Conservation (phyloP, 2,113 vertebrate species). For the Rhodinocichla rosea region DNA sequence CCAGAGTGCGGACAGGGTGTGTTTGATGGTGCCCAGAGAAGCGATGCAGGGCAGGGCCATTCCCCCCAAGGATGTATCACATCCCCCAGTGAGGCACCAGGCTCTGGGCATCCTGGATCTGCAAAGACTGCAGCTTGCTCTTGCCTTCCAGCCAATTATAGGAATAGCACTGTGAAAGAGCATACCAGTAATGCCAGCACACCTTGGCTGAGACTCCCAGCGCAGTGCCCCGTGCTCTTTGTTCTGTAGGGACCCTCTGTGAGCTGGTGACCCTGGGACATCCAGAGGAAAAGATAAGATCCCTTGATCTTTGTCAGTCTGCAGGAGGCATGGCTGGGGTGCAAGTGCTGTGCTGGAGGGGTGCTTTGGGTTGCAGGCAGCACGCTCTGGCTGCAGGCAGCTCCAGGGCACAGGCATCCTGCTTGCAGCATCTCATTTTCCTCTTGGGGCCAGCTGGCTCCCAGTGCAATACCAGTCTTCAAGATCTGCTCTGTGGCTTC, state of each 20-base stretch:
- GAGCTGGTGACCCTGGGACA: not conserved
- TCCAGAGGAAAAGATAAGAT: not conserved
- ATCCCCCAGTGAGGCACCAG: accelerated
- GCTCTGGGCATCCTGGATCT: not conserved
- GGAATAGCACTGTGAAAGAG: not conserved
- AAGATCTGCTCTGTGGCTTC: not conserved
- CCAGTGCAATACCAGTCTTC: not conserved
- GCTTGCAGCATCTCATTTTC: not conserved
- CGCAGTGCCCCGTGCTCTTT: not conserved
- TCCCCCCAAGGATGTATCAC: not conserved
- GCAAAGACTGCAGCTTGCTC: not conserved
- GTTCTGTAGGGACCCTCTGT: not conserved
- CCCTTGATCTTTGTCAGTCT: not conserved
- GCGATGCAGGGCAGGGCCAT: not conserved
- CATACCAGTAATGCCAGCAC: not conserved
- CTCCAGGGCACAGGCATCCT: not conserved
- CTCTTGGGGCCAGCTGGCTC: not conserved
- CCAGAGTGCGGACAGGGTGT: not conserved
- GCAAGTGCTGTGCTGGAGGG: not conserved
- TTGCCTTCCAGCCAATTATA: not conserved
- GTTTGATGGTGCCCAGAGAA: not conserved
- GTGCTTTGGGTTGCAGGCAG: not conserved
- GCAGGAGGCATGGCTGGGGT: not conserved
- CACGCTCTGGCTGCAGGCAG: not conserved
- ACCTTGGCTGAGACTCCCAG: not conserved